Percentiles rank a stretch among this genome's conserved stretches.
Evolutionary conservation across 1,140 invertebrate species (phyloP).

Genomic region (Drosophila trapezifrons): DNA sequence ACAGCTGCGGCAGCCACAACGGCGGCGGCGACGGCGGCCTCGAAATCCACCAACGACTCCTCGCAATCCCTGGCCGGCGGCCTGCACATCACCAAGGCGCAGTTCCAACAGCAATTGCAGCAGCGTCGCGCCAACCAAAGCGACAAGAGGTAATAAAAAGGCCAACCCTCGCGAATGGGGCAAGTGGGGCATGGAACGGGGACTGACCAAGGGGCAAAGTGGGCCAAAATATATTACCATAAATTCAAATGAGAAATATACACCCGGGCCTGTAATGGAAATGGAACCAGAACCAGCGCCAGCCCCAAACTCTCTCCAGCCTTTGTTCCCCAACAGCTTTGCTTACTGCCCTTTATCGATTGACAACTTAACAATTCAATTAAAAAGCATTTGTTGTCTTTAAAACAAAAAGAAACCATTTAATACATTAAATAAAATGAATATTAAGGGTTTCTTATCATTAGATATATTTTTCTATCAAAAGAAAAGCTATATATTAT

Average conservation of each 20-base stretch:
- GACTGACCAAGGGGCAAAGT: slow-evolving; percentile 32
- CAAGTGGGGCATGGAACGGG: neutral
- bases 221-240: slow-evolving; percentile 69
- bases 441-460: neutral
- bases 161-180: slow-evolving; percentile 10
- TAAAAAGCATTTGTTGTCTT: slow-evolving; percentile 21
- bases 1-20: slow-evolving; percentile 11
- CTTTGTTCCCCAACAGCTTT: neutral
- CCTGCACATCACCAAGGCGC: slow-evolving; percentile 77
- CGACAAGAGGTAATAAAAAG: slow-evolving; percentile 74
- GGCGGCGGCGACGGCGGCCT: slow-evolving; percentile 24
- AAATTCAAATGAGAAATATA: slow-evolving; percentile 59
- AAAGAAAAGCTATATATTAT: neutral
- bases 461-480: neutral
- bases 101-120: slow-evolving; percentile 78
- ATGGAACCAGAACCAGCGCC: slow-evolving; percentile 6
- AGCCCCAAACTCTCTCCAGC: neutral
- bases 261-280: slow-evolving; percentile 8
- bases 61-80: slow-evolving; percentile 61
- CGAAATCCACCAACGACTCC: slow-evolving; percentile 47
- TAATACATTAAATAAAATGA: no score
- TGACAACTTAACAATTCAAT: slow-evolving; percentile 67
- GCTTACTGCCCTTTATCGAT: slow-evolving; percentile 58
- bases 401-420: no score
- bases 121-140: slow-evolving; percentile 57